Conservation (phyloP, 2,888 invertebrate genomes). For the Chymomyza fuscimana region DNA sequence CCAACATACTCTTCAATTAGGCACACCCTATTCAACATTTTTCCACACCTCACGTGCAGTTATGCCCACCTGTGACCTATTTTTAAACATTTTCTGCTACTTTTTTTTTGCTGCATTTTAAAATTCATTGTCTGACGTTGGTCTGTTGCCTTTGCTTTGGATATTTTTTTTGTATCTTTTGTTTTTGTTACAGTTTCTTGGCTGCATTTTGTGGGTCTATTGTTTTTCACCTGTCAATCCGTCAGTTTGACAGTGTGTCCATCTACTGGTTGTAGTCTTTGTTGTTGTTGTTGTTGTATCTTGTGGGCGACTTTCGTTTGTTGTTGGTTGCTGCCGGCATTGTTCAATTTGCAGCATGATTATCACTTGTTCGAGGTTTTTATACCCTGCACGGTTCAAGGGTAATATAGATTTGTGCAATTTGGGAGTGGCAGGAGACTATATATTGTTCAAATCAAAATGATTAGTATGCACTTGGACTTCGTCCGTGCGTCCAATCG, state of each 20-base stretch:
- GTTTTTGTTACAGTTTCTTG: conserved; percentile 41
- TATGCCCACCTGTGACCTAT: conserved; percentile 15
- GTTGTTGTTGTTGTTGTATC: conserved; percentile 11
- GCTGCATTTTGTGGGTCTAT: conserved; percentile 38
- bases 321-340: conserved; percentile 7
- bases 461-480: no score
- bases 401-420: conserved; percentile 19
- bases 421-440: no score
- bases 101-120: conserved; percentile 2
- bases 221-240: conserved; percentile 17
- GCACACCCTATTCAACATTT: conserved; percentile 34
- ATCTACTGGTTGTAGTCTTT: conserved; percentile 18
- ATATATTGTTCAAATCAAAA: no score
- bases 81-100: conserved; percentile 6
- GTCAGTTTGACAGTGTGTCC: conserved; percentile 7
- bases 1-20: conserved; percentile 6
- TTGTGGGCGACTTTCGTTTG: conserved; percentile 57
- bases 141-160: conserved; percentile 5
- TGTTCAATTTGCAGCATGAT: conserved; percentile 33
- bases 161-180: background rate
- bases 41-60: conserved; percentile 19
- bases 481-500: no score
- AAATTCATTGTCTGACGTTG: background rate
- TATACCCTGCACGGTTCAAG: conserved; percentile 28
- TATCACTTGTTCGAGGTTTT: conserved; percentile 59